Conservation (phyloP, 2,113 vertebrate species). For the Uria lomvia region DNA sequence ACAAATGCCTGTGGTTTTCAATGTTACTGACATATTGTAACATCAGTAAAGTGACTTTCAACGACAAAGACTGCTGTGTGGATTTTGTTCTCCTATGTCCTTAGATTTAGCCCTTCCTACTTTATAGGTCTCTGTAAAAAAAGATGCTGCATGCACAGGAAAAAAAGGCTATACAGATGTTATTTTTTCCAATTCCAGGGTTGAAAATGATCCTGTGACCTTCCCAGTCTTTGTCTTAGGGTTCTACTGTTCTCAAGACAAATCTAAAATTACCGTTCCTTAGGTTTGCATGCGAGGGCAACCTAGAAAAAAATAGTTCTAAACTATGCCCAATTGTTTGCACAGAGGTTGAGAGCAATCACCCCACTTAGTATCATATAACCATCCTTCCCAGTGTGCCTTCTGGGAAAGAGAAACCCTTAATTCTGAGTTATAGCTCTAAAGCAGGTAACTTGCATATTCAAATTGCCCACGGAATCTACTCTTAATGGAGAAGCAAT, state of each 20-base stretch:
- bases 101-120: not conserved
- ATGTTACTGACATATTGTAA: slow-evolving; percentile 71
- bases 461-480: not conserved
- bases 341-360: not conserved
- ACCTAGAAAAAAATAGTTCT: not conserved
- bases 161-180: not conserved
- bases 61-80: slow-evolving; percentile 24
- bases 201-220: not conserved
- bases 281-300: not conserved
- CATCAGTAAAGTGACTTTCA: slow-evolving; percentile 77
- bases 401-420: not conserved
- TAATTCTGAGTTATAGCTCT: not conserved
- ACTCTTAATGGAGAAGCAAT: not conserved
- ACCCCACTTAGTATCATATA: fast-evolving
- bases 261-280: not conserved
- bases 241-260: not conserved
- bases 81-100: not conserved
- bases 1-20: slow-evolving; percentile 69
- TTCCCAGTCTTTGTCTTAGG: not conserved
- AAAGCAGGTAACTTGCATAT: not conserved
- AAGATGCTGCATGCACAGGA: not conserved
- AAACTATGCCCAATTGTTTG: not conserved
- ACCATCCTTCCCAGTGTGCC: not conserved
- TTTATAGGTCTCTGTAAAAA: not conserved
- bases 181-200: not conserved